Evolutionary conservation across 2,888 invertebrate species (phyloP).

Genomic region (Synergus umbraculus): DNA sequence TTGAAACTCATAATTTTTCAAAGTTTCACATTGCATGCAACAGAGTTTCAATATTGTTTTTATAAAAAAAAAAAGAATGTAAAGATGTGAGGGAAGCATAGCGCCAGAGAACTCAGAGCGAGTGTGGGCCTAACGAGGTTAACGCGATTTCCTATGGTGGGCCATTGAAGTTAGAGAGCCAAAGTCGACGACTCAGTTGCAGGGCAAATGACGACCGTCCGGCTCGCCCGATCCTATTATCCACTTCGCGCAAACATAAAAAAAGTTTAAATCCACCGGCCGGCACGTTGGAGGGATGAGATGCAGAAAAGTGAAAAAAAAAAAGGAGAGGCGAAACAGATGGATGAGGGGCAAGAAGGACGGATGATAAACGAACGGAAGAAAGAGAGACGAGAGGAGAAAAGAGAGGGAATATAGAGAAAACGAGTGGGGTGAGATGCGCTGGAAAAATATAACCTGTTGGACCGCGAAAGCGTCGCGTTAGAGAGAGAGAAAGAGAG

Average conservation of each 20-base stretch:
- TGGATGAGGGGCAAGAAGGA: conserved; percentile 21
- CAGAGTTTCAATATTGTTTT: no score
- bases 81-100: not conserved
- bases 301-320: conserved; percentile 42
- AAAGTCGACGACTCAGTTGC: conserved; percentile 27
- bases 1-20: no score
- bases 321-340: conserved; percentile 42
- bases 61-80: not conserved
- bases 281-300: conserved; percentile 3
- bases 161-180: conserved; percentile 43
- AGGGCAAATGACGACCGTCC: conserved; percentile 41
- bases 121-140: conserved; percentile 53
- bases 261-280: conserved; percentile 57
- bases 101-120: conserved; percentile 10
- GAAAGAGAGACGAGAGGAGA: conserved; percentile 54
- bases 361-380: conserved; percentile 42
- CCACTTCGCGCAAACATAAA: conserved; percentile 58
- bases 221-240: conserved; percentile 57
- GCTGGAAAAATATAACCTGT: conserved; percentile 76
- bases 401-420: conserved; percentile 46
- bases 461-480: conserved; percentile 68
- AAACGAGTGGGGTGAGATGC: conserved; percentile 52
- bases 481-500: conserved; percentile 55
- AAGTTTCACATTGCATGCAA: no score
- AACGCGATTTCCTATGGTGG: conserved; percentile 56